Evolutionary conservation across 2,888 invertebrate genomes (phyloP).

Genomic region (Dryomyza anilis): DNA sequence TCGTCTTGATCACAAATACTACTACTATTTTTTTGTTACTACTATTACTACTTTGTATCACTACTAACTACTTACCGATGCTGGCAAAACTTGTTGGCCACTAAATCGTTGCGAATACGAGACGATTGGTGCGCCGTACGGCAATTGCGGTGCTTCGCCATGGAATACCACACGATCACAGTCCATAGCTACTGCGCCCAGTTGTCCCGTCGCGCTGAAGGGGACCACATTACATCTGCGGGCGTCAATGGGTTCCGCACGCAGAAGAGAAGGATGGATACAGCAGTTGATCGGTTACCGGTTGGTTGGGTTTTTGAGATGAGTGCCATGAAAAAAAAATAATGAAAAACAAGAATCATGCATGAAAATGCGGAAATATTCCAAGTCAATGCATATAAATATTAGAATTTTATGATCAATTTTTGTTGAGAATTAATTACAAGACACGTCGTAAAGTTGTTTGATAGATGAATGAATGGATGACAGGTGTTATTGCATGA

Average conservation of each 20-base stretch:
- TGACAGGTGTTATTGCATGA: not conserved
- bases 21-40: no score
- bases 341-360: no score
- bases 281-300: no score
- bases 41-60: no score
- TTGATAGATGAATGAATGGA: constrained; percentile 5
- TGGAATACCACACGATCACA: constrained; percentile 84
- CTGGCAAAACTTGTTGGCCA: constrained; percentile 81
- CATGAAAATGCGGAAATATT: constrained; percentile 16
- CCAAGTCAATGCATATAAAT: constrained; percentile 10
- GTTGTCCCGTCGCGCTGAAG: constrained; percentile 63
- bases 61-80: constrained; percentile 66
- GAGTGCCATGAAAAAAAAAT: no score
- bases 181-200: constrained; percentile 71
- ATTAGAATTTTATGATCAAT: constrained; percentile 18
- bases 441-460: not conserved
- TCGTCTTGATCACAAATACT: no score
- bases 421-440: constrained; percentile 5
- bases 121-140: constrained; percentile 80
- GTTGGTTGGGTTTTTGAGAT: constrained; percentile 20
- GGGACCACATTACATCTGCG: constrained; percentile 64
- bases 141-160: constrained; percentile 76
- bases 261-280: no score
- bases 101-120: constrained; percentile 79
- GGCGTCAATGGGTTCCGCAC: no score